These are phyloP conservation scores for Alligator sinensis DNA, from an alignment of 2,113 vertebrate genomes.

Conservation along the genomic window DNA sequence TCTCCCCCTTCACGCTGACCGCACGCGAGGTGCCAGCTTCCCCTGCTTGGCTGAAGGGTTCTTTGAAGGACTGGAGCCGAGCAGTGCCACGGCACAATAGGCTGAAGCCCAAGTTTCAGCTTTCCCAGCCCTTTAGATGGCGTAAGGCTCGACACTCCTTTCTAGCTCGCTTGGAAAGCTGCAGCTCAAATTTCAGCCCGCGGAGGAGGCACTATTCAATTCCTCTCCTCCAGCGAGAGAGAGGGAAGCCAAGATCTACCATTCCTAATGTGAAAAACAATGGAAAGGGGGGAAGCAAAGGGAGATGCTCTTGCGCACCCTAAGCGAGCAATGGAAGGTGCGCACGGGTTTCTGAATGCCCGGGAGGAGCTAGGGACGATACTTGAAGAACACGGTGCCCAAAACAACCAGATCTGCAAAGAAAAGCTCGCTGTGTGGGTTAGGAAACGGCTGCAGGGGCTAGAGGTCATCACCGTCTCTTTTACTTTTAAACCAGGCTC, in stretches of 20 bases:
- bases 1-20: neutral
- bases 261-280: constrained; percentile 35
- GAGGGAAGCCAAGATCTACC: constrained; percentile 33
- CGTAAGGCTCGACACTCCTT: constrained; percentile 43
- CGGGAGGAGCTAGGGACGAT: constrained; percentile 31
- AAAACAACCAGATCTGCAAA: constrained; percentile 42
- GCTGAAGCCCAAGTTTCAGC: constrained; percentile 47
- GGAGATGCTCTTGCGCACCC: constrained; percentile 34
- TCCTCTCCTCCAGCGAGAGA: constrained; percentile 28
- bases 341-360: constrained; percentile 48
- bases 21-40: neutral
- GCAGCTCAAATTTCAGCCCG: constrained; percentile 70
- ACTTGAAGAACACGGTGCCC: constrained; percentile 36
- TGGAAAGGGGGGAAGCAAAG: neutral
- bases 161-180: constrained; percentile 61
- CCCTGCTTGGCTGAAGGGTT: constrained; percentile 23
- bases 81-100: constrained; percentile 53
- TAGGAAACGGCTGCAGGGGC: neutral
- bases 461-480: neutral
- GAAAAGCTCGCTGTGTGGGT: neutral
- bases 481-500: neutral
- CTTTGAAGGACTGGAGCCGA: constrained; percentile 35
- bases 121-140: constrained; percentile 53
- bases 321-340: neutral
- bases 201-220: constrained; percentile 49